Conservation (phyloP, 2,113 vertebrate species). For the Erinaceus europaeus region DNA sequence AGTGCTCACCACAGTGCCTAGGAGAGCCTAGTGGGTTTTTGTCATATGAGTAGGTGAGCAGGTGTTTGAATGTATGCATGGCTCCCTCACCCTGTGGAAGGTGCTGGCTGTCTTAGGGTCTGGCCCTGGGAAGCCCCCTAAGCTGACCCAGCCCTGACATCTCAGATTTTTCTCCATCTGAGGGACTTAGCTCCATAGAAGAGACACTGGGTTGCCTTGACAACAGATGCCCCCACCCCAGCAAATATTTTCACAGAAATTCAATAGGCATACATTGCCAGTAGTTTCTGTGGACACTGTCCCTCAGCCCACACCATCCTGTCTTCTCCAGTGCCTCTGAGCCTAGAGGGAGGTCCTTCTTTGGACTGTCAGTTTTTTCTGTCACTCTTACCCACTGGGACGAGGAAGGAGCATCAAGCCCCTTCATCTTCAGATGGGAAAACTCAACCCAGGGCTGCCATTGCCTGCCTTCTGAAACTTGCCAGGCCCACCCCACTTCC, state of each 20-base stretch:
- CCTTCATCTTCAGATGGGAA: not conserved
- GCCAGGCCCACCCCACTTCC: not conserved
- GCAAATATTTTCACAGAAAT: constrained; percentile 22
- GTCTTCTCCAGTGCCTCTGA: not conserved
- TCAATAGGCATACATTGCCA: not conserved
- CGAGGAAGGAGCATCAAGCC: not conserved
- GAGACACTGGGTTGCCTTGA: constrained; percentile 36
- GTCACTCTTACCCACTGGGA: not conserved
- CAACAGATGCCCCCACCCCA: not conserved
- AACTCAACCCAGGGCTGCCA: not conserved
- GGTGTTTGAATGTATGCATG: not conserved
- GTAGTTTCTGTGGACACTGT: fast-evolving
- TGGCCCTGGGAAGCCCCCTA: not conserved
- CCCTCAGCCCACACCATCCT: no score
- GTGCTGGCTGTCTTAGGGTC: not conserved
- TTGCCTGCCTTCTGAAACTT: no score
- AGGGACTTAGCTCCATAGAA: not conserved
- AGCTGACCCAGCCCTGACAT: not conserved
- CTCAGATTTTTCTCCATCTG: not conserved
- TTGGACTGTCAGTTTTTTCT: not conserved
- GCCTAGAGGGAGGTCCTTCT: not conserved
- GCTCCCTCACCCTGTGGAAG: not conserved
- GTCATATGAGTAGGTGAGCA: fast-evolving
- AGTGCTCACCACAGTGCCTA: not conserved
- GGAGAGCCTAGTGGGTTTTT: fast-evolving